A percentile compares a stretch with the other conserved stretches of the same genome.
These are phyloP conservation scores for Pteruthius melanotis DNA, from an alignment of 2,113 vertebrate genomes.

Conservation along the genomic window DNA sequence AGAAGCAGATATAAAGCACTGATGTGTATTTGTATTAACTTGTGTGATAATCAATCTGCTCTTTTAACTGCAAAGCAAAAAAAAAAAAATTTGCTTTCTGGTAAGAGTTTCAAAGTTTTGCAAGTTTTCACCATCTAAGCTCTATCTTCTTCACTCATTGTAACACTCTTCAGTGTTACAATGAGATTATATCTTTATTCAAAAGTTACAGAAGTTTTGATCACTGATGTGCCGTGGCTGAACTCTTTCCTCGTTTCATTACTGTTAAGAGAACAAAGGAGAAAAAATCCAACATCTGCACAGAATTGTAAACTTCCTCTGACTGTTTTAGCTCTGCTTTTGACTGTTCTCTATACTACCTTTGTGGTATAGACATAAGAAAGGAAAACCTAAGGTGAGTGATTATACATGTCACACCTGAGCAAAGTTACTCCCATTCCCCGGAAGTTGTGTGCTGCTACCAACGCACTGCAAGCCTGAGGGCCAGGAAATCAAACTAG, in stretches of 20 bases:
- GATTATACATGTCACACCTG: background rate
- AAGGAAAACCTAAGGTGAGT: background rate
- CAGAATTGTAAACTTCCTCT: background rate
- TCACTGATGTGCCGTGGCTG: background rate
- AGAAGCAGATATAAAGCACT: background rate
- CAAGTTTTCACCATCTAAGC: background rate
- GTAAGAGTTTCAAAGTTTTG: conserved; percentile 14
- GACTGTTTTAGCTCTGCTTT: background rate
- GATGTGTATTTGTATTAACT: background rate
- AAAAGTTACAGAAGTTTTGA: conserved; percentile 8
- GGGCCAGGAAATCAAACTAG: conserved; percentile 10
- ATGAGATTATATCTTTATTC: conserved; percentile 20
- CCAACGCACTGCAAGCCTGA: background rate
- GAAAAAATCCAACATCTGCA: background rate
- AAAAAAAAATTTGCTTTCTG: background rate
- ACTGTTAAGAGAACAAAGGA: conserved; percentile 17
- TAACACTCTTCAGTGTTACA: background rate
- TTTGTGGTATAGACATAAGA: background rate
- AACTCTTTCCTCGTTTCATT: background rate
- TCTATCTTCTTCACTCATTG: background rate
- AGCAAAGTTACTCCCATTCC: background rate
- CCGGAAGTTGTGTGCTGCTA: background rate
- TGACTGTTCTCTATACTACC: background rate
- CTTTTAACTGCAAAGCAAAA: background rate
- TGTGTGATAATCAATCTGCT: background rate